Percentiles rank a stretch among this genome's conserved stretches.
Evolutionary conservation across 2,113 vertebrate species (phyloP).

Genomic region (Tetraodon nigroviridis): DNA sequence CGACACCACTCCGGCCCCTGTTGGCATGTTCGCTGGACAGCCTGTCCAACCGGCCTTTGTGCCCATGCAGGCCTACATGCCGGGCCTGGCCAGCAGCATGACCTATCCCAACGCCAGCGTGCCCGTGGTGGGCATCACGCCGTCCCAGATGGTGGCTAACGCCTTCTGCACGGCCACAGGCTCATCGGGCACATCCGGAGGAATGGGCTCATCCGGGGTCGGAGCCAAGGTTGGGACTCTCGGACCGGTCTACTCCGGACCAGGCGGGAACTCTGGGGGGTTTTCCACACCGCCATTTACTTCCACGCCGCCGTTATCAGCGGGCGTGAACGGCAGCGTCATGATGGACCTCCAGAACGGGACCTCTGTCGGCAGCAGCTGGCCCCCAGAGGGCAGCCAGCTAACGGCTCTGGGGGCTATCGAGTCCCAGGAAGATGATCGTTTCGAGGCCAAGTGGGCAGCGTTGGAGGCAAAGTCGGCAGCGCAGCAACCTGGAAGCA

Average conservation of each 20-base stretch:
- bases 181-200: conserved; percentile 54
- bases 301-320: conserved; percentile 43
- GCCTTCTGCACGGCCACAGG: conserved; percentile 84
- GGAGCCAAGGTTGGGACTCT: conserved; percentile 68
- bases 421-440: conserved; percentile 77
- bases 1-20: conserved; percentile 69
- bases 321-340: conserved; percentile 62
- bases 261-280: conserved; percentile 40
- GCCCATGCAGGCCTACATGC: conserved; percentile 78
- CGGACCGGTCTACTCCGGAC: conserved; percentile 48
- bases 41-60: conserved; percentile 80
- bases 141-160: conserved; percentile 92
- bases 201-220: conserved; percentile 61
- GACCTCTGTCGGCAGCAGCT: conserved; percentile 56
- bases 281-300: conserved; percentile 59
- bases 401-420: conserved; percentile 45
- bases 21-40: conserved; percentile 74
- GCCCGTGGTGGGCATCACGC: conserved; percentile 89
- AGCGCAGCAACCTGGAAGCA: conserved; percentile 61
- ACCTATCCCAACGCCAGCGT: conserved; percentile 79
- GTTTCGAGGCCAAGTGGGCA: conserved; percentile 90
- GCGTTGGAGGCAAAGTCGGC: conserved; percentile 80
- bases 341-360: conserved; percentile 70
- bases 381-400: conserved; percentile 79
- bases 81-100: conserved; percentile 78